Percentiles rank a stretch among this genome's conserved stretches.
These are phyloP conservation scores for Mercenaria mercenaria DNA, from an alignment of 1,140 invertebrate species.

Conservation along the genomic window DNA sequence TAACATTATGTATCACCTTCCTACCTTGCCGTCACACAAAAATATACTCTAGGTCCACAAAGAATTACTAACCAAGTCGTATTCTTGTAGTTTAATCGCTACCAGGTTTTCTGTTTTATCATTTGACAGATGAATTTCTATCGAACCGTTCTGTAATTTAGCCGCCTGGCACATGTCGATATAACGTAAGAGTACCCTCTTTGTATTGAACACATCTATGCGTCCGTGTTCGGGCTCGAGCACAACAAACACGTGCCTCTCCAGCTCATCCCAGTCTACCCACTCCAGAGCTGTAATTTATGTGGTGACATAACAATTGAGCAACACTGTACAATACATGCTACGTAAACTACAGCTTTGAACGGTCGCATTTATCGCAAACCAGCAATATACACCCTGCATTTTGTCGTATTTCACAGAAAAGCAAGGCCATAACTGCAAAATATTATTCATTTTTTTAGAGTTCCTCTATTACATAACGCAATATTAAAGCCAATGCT, in stretches of 20 bases:
- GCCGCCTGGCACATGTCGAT: constrained; percentile 3
- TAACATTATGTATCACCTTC: too few species aligned
- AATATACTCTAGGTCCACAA: too few species aligned
- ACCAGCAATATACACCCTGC: too few species aligned
- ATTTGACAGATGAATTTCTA: constrained; percentile 59
- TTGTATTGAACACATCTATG: constrained; percentile 34
- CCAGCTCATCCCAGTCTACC: constrained; percentile 45
- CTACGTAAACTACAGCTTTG: too few species aligned
- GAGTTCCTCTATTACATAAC: too few species aligned
- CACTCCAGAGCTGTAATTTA: constrained; percentile 46
- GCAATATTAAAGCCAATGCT: too few species aligned
- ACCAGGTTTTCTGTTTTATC: constrained; percentile 39
- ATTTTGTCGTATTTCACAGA: too few species aligned
- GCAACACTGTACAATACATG: too few species aligned
- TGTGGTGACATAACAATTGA: neutral
- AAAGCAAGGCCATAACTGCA: too few species aligned
- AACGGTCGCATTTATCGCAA: too few species aligned
- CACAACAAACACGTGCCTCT: constrained; percentile 30
- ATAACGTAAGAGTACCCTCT: constrained; percentile 26
- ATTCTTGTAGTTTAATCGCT: constrained; percentile 52
- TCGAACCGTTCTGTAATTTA: neutral
- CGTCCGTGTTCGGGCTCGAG: constrained; percentile 7
- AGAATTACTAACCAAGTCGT: constrained; percentile 65
- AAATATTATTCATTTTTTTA: too few species aligned
- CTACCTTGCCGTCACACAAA: too few species aligned